These are phyloP conservation scores for Lampris incognitus DNA, from an alignment of 2,113 vertebrate genomes.

Conservation along the genomic window DNA sequence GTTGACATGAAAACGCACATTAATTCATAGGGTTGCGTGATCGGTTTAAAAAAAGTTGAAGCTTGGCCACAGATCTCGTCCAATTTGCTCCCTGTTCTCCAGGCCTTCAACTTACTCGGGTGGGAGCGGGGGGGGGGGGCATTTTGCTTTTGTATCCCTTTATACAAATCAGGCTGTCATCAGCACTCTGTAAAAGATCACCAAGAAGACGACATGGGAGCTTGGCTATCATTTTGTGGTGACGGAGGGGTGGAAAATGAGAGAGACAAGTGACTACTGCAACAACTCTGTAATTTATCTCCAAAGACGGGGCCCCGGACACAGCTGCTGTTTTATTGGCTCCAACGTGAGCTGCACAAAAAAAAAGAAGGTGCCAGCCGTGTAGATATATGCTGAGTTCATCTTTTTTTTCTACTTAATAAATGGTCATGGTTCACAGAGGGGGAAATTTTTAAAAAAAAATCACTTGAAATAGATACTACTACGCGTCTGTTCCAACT, in stretches of 20 bases:
- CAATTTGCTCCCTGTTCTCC: constrained; percentile 33
- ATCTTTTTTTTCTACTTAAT: constrained; percentile 7
- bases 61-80: constrained; percentile 1
- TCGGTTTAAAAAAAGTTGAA: constrained; percentile 16
- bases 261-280: constrained; percentile 42
- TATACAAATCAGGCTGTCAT: constrained; percentile 64
- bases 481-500: neutral
- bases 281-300: constrained; percentile 58
- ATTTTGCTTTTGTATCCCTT: constrained; percentile 26
- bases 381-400: constrained; percentile 12
- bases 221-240: constrained; percentile 51
- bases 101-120: constrained; percentile 21
- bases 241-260: constrained; percentile 52
- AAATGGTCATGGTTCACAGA: constrained; percentile 7
- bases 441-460: constrained; percentile 1
- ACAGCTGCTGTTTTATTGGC: constrained; percentile 57
- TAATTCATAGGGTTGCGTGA: constrained; percentile 18
- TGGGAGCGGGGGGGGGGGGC: constrained; percentile 41
- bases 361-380: constrained; percentile 34
- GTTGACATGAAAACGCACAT: constrained; percentile 23
- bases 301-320: constrained; percentile 40
- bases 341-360: constrained; percentile 25
- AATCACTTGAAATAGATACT: neutral
- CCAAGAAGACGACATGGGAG: constrained; percentile 45
- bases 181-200: constrained; percentile 44